Percentiles rank a stretch among this genome's conserved stretches.
Evolutionary conservation across 2,113 vertebrate genomes (phyloP).

Genomic region (Struthio camelus): DNA sequence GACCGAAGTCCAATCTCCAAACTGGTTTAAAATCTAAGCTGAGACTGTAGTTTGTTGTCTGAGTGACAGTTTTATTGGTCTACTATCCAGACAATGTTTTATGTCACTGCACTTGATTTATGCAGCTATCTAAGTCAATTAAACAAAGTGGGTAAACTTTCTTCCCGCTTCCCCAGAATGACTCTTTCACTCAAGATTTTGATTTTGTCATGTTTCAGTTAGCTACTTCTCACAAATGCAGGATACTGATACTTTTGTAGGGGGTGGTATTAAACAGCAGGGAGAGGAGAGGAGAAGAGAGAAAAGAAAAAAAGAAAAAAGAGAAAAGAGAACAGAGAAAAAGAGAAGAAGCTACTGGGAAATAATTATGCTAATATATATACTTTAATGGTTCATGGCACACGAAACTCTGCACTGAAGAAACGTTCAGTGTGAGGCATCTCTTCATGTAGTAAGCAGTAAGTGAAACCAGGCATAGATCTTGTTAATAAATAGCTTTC

Average conservation of each 20-base stretch:
- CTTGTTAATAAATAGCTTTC: neutral
- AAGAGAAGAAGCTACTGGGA: neutral
- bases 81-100: neutral
- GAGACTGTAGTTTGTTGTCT: neutral
- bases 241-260: neutral
- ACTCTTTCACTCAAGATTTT: neutral
- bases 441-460: neutral
- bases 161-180: neutral
- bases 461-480: neutral
- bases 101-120: neutral
- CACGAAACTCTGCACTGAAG: neutral
- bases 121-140: neutral
- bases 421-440: neutral
- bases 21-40: neutral
- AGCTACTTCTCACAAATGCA: neutral
- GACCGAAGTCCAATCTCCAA: neutral
- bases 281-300: neutral
- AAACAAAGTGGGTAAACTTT: neutral
- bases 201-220: neutral
- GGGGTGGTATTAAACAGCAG: neutral
- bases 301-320: neutral
- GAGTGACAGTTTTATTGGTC: neutral
- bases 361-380: neutral
- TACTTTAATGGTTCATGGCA: neutral
- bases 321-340: neutral